Percentiles rank a stretch among this genome's conserved stretches.
Conservation (phyloP, 2,888 invertebrate species). For the Epirrhoe alternata region DNA sequence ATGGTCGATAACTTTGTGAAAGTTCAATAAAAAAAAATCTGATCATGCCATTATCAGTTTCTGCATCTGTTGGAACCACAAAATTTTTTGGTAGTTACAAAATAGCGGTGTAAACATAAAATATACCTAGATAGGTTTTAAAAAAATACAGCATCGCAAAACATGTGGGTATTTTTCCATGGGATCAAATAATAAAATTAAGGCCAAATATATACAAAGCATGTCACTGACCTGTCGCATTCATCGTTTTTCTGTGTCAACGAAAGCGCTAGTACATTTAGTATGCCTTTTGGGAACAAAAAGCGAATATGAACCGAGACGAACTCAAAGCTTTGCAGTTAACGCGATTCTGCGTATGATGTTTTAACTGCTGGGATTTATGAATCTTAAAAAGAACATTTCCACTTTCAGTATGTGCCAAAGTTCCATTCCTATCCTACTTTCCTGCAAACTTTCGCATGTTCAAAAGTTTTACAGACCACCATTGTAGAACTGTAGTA, state of each 20-base stretch:
- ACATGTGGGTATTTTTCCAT: too few relatives aligned
- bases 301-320: constrained; percentile 20
- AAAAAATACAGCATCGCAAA: too few relatives aligned
- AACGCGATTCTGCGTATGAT: constrained; percentile 23
- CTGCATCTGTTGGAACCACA: too few relatives aligned
- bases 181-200: too few relatives aligned
- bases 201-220: not conserved
- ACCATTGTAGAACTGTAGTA: too few relatives aligned
- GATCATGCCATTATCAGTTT: too few relatives aligned
- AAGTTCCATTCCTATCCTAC: not conserved
- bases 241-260: constrained; percentile 17
- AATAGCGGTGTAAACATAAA: too few relatives aligned
- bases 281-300: constrained; percentile 35
- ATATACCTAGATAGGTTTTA: too few relatives aligned
- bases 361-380: constrained; percentile 25
- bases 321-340: constrained; percentile 34
- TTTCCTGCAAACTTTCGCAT: not conserved
- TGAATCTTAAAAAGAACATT: constrained; percentile 3
- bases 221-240: constrained; percentile 14
- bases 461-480: too few relatives aligned
- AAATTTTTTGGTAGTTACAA: too few relatives aligned
- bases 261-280: constrained; percentile 19
- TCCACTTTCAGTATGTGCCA: not conserved
- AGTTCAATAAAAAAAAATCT: too few relatives aligned
- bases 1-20: too few relatives aligned